Evolutionary conservation across 2,888 invertebrate species (phyloP), one percentile per base, ranked within the genome.

Genomic region (Melinaea marsaeus): DNA sequence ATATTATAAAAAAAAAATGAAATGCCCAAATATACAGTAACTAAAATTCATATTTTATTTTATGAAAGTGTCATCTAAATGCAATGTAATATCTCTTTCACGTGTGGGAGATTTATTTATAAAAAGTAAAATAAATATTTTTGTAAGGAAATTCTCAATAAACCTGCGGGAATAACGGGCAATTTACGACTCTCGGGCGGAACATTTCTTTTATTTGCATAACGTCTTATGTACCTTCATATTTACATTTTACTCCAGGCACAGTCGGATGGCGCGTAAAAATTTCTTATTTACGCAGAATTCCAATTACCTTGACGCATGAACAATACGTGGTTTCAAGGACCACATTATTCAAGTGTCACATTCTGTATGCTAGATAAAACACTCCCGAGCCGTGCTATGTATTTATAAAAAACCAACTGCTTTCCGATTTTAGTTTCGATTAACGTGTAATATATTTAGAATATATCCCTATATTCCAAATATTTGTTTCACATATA

Each of bases 221-320:
- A 35, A 32, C 55, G 46, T 64, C 64, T 64, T 64, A 60, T 64
- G 58, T 62, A 56, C 55, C 58, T 54, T 61, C 13, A 34, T 62
- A 62, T 67, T 65, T 63, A 62, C 62, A 63, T 67, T 61, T 65
- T 57, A 56, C 65, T 56, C 45, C 54, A 58, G 63, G 61, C 58
- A 55, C 34, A 58, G 62, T 34, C 60, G 45, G 54, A 37, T 64
- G 32, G 60, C 45, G 56, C 60, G 62, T 56, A 56, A 62, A 64
- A 62, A 64, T 60, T 34, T 56, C 62, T 62, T 67, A 64, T 58
- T 64, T 58, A 60, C 60, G 58, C 47, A 55, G 58, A 61, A 58
- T 58, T 64, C 55, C 64, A 64, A 64, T 64, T 64, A 64, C 56
- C 55, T 35, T 56, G 34, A 7, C 61, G 22, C 51, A 11, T 7